A percentile compares a stretch with the other conserved stretches of the same genome.
Evolutionary conservation across 2,888 invertebrate species (phyloP).

Genomic region (Erebia ligea): DNA sequence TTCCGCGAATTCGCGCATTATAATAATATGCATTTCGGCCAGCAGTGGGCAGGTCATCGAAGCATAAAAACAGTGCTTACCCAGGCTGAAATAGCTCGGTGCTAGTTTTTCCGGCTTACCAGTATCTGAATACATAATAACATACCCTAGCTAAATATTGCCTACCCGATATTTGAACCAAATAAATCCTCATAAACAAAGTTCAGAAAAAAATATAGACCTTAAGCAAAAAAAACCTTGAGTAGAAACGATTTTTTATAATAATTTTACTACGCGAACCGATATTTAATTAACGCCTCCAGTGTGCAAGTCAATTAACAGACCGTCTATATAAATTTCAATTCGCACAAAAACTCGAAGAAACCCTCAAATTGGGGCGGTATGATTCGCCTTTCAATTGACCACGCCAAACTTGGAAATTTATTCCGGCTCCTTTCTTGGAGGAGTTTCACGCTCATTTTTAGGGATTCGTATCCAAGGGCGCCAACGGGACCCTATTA

Average conservation of each 20-base stretch:
- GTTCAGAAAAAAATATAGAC: neutral
- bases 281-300: conserved; percentile 19
- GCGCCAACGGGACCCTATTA: too few species aligned
- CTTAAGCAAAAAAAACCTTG: neutral
- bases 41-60: too few species aligned
- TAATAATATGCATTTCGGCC: too few species aligned
- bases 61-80: too few species aligned
- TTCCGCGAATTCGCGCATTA: too few species aligned
- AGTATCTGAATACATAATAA: neutral
- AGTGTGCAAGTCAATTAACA: conserved; percentile 27
- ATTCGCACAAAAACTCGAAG: conserved; percentile 29
- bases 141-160: too few species aligned
- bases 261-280: neutral
- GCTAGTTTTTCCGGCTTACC: neutral
- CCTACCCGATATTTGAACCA: too few species aligned
- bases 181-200: too few species aligned
- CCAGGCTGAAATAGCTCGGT: too few species aligned
- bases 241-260: neutral
- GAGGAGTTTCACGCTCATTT: conserved; percentile 41
- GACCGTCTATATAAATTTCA: conserved; percentile 29
- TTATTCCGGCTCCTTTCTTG: conserved; percentile 44
- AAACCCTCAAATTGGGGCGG: conserved; percentile 41
- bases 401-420: conserved; percentile 46
- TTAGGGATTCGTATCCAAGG: too few species aligned
- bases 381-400: conserved; percentile 48